These are phyloP conservation scores for Drosophila incognita DNA, from an alignment of 2,888 invertebrate species.

Conservation along the genomic window DNA sequence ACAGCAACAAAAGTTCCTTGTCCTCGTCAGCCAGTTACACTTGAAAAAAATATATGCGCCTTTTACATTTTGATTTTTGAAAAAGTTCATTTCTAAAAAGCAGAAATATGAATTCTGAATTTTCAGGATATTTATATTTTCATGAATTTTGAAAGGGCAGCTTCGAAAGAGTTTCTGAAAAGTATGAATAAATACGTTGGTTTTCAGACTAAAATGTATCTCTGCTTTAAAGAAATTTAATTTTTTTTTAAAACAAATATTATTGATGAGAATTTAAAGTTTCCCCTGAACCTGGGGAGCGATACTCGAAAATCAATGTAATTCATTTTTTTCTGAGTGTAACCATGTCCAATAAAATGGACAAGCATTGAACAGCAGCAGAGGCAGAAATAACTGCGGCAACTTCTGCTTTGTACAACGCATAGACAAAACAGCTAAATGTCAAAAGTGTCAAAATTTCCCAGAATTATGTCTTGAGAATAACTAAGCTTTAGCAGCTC, in stretches of 20 bases:
- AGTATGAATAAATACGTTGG: background rate
- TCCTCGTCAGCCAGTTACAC: slow-evolving; percentile 7
- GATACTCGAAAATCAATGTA: background rate
- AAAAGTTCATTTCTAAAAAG: background rate
- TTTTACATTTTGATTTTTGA: background rate
- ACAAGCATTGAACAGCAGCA: slow-evolving; percentile 31
- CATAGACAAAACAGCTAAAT: slow-evolving; percentile 80
- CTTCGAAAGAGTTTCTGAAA: background rate
- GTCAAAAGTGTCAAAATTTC: slow-evolving; percentile 80
- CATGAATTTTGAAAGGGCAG: rapidly evolving
- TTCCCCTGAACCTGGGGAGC: background rate
- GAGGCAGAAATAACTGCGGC: slow-evolving; percentile 11
- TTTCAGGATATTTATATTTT: background rate
- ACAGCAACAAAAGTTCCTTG: background rate
- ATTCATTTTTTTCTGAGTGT: background rate
- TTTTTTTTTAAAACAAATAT: no score
- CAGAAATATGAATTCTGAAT: background rate
- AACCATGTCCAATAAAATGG: slow-evolving; percentile 50
- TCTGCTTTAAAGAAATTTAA: background rate
- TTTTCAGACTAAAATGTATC: background rate
- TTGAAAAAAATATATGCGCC: background rate
- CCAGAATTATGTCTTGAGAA: slow-evolving; percentile 77
- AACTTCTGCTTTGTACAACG: slow-evolving; percentile 20
- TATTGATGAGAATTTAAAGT: background rate
- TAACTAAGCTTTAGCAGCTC: slow-evolving; percentile 50